A percentile compares a stretch with the other conserved stretches of the same genome.
phyloP scores from a whole-genome alignment of 2,888 invertebrate species.

The Theretra japonica region DNA sequence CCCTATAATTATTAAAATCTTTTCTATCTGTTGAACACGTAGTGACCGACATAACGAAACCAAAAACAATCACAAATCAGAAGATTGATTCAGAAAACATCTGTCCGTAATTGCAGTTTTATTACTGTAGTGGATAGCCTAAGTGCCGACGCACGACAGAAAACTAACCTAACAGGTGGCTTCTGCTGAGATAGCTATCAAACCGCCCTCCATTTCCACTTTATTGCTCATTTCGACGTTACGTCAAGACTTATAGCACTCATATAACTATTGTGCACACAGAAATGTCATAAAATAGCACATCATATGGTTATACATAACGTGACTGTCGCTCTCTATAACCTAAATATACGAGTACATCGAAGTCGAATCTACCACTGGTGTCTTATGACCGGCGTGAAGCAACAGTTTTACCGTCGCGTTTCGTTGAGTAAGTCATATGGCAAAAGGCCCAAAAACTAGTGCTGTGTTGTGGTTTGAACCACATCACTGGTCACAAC shows the following conservation, averaged over 20 bases:
- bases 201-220: conserved; percentile 46
- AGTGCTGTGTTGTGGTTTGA: too few relatives aligned
- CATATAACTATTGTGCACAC: conserved; percentile 40
- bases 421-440: too few relatives aligned
- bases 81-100: conserved; percentile 3
- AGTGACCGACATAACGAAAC: neutral
- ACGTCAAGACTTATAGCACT: conserved; percentile 49
- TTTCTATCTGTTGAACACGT: too few relatives aligned
- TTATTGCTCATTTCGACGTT: conserved; percentile 55
- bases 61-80: neutral
- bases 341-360: too few relatives aligned
- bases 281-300: conserved; percentile 25
- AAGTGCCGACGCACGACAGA: conserved; percentile 29
- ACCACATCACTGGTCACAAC: too few relatives aligned
- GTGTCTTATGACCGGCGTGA: neutral
- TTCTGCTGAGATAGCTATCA: conserved; percentile 46
- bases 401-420: too few relatives aligned
- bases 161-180: conserved; percentile 53
- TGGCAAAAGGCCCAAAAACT: too few relatives aligned
- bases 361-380: too few relatives aligned
- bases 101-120: conserved; percentile 8
- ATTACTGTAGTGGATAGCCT: neutral
- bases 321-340: neutral
- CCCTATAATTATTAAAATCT: too few relatives aligned
- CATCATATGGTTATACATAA: conserved; percentile 26